Conservation (phyloP, 2,113 vertebrate genomes). For the Todiramphus saurophagus region DNA sequence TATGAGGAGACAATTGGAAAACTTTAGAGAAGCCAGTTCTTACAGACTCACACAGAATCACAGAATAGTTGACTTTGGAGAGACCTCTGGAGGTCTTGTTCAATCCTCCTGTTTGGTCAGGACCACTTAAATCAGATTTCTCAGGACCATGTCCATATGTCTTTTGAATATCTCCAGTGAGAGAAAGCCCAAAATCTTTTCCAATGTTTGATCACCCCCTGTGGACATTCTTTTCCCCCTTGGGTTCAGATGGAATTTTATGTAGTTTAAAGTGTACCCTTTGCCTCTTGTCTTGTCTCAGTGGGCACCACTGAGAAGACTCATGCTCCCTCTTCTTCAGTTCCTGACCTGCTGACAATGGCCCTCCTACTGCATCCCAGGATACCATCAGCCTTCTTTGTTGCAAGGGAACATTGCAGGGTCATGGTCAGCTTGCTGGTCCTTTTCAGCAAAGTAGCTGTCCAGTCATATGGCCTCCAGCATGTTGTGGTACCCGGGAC, state of each 20-base stretch:
- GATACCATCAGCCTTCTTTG: not conserved
- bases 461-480: not conserved
- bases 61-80: not conserved
- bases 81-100: not conserved
- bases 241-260: not conserved
- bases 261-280: not conserved
- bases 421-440: not conserved
- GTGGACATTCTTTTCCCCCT: rapidly evolving
- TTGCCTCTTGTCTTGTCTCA: not conserved
- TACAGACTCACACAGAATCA: not conserved
- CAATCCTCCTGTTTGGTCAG: not conserved
- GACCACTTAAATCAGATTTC: not conserved
- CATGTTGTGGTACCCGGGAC: not conserved
- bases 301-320: not conserved
- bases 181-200: not conserved
- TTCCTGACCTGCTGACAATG: not conserved
- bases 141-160: not conserved
- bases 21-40: not conserved
- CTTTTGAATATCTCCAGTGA: not conserved
- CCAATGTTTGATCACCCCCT: not conserved
- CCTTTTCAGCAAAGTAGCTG: not conserved
- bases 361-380: not conserved
- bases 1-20: not conserved
- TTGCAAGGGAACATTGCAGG: not conserved
- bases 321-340: not conserved